Evolutionary conservation across 2,113 vertebrate species (phyloP), one percentile per base, ranked within the genome.

Genomic region (Capreolus pygargus): DNA sequence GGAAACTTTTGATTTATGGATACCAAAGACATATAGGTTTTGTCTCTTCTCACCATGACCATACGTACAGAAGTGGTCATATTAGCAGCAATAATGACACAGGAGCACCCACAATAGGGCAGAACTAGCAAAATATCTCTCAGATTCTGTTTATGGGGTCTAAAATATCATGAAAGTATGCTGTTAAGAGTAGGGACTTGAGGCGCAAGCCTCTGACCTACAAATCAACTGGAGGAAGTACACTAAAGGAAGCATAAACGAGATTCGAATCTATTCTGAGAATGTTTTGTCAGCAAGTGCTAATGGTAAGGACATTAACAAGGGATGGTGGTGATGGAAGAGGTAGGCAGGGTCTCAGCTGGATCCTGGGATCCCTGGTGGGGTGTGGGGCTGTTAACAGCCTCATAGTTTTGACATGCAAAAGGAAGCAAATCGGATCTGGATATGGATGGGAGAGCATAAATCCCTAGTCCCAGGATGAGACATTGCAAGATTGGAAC

Each of bases 301-400:
- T 94, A 86, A 92, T 33, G 54, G 47, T 39, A 93, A 95, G 74
- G 67, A 76, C 36, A 64, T 79, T 78, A 82, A 94, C 57, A 78
- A 91, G 94, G 90, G 74, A 91, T 88, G 36, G 96, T 86, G 1
- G 0, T 96, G 98, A 97, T 30, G 52, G 96, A 95, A 95, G 98
- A 98, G 94, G 96, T 55, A 98, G 97, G 93, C 97, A 97, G 90
- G 97, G 98, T 98, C 96, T 98, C 98, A 99, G 99, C 98, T 99
- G 99, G 98, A 98, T 98, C 91, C 94, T 89, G 58, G 95, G 95
- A 84, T 98, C 98, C 98, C 98, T 92, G 89, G 97, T 97, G 98
- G 98, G 96, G 98, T 64, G 79, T 90, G 94, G 45, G 96, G 98
- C 74, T 96, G 88, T 82, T 86, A 98, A 92, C 98, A 98, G 97